phyloP scores from a whole-genome alignment of 2,113 vertebrate species.

The Phocoena sinus region DNA sequence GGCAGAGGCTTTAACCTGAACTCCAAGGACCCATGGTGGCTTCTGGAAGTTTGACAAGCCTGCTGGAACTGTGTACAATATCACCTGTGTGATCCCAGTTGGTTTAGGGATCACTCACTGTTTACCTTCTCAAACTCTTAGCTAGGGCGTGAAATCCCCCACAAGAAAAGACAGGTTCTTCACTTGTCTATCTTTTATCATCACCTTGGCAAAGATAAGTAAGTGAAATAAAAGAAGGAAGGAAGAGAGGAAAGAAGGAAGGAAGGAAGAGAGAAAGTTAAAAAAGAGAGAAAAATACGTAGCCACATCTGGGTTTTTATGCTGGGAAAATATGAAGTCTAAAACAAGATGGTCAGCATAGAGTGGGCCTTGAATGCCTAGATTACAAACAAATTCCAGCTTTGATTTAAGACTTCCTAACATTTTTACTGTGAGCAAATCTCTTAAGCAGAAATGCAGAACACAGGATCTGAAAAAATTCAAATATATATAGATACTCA shows the following conservation, averaged over 20 bases:
- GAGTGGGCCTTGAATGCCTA: fast-evolving
- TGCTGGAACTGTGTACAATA: fast-evolving
- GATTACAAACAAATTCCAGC: not conserved
- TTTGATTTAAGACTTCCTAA: not conserved
- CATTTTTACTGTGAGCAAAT: no score
- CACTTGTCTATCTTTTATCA: not conserved
- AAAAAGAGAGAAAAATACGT: no score
- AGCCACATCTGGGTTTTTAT: not conserved
- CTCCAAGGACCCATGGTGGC: not conserved
- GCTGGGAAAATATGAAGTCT: not conserved
- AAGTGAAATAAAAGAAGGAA: not conserved
- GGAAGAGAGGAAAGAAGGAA: fast-evolving
- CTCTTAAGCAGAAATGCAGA: not conserved
- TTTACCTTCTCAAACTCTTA: not conserved
- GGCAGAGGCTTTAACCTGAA: not conserved
- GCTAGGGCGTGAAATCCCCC: not conserved
- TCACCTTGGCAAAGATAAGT: not conserved
- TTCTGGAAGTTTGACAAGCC: not conserved
- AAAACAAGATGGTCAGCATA: fast-evolving
- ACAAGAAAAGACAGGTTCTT: not conserved
- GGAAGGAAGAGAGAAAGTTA: no score
- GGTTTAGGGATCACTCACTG: not conserved
- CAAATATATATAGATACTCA: not conserved
- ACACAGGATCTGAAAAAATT: not conserved
- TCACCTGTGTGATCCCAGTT: not conserved